Evolutionary conservation across 2,888 invertebrate species (phyloP).

Genomic region (Parascotia fuliginaria): DNA sequence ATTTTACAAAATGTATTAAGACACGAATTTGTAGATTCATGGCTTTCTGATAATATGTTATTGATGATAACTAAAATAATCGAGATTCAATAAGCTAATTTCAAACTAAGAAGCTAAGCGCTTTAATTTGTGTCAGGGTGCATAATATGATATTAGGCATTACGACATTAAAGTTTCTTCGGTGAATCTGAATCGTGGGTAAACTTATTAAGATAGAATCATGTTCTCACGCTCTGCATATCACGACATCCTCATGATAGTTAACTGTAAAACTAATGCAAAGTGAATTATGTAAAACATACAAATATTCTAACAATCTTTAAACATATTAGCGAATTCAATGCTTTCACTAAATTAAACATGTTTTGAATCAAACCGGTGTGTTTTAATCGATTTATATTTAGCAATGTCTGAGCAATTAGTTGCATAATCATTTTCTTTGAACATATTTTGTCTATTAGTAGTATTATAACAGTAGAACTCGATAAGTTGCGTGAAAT

Average conservation of each 20-base stretch:
- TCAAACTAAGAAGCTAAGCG: background rate
- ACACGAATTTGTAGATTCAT: no score
- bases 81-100: background rate
- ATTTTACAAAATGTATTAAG: no score
- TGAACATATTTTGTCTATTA: no score
- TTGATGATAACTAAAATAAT: no score
- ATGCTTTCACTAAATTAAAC: slow-evolving; percentile 23
- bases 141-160: slow-evolving; percentile 16
- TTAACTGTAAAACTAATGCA: slow-evolving; percentile 32
- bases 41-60: background rate
- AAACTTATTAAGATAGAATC: slow-evolving; percentile 49
- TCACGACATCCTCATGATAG: slow-evolving; percentile 42
- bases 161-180: slow-evolving; percentile 37
- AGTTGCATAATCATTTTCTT: no score
- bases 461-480: no score
- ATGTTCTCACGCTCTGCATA: slow-evolving; percentile 43
- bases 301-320: slow-evolving; percentile 14
- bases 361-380: background rate
- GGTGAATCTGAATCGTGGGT: slow-evolving; percentile 47
- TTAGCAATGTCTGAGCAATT: background rate
- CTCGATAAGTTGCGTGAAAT: no score
- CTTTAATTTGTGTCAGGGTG: slow-evolving; percentile 14
- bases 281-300: slow-evolving; percentile 16
- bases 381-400: slow-evolving; percentile 8
- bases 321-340: slow-evolving; percentile 8